Evolutionary conservation across 2,113 vertebrate genomes (phyloP).

Genomic region (Vulpes lagopus): DNA sequence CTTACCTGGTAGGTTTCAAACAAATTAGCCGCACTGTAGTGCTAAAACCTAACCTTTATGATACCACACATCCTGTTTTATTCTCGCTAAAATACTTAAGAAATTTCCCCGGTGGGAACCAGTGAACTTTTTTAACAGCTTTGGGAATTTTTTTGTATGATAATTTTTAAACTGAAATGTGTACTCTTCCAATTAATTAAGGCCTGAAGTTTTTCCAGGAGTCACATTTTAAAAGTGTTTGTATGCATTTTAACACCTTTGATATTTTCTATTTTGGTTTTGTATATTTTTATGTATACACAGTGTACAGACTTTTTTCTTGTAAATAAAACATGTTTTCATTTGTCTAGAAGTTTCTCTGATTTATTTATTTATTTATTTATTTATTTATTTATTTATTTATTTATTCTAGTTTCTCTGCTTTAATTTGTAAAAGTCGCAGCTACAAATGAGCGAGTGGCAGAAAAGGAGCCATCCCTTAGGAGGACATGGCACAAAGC

Average conservation of each 20-base stretch:
- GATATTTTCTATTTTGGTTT: slow-evolving; percentile 93
- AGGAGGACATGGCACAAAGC: neutral
- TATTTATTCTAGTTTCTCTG: slow-evolving; percentile 39
- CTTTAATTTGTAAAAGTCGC: slow-evolving; percentile 62
- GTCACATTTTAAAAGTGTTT: slow-evolving; percentile 91
- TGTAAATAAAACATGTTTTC: slow-evolving; percentile 92
- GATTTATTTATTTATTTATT: neutral
- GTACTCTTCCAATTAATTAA: slow-evolving; percentile 86
- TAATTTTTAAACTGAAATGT: slow-evolving; percentile 89
- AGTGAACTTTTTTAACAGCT: slow-evolving; percentile 90
- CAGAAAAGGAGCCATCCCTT: neutral
- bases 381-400: too few relatives aligned
- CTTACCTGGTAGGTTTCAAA: slow-evolving; percentile 63
- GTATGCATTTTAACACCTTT: slow-evolving; percentile 91
- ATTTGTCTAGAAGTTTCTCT: slow-evolving; percentile 84
- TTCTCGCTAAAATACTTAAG: slow-evolving; percentile 76
- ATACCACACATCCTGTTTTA: slow-evolving; percentile 60
- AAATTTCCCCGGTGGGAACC: slow-evolving; percentile 84
- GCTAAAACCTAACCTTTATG: slow-evolving; percentile 81
- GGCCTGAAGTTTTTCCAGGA: slow-evolving; percentile 87
- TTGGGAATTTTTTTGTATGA: slow-evolving; percentile 90
- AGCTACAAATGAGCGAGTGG: neutral
- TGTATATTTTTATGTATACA: slow-evolving; percentile 93
- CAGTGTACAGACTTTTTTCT: slow-evolving; percentile 89
- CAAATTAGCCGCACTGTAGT: slow-evolving; percentile 75